Evolutionary conservation across 2,113 vertebrate species (phyloP).

Genomic region (Dinomys branickii): DNA sequence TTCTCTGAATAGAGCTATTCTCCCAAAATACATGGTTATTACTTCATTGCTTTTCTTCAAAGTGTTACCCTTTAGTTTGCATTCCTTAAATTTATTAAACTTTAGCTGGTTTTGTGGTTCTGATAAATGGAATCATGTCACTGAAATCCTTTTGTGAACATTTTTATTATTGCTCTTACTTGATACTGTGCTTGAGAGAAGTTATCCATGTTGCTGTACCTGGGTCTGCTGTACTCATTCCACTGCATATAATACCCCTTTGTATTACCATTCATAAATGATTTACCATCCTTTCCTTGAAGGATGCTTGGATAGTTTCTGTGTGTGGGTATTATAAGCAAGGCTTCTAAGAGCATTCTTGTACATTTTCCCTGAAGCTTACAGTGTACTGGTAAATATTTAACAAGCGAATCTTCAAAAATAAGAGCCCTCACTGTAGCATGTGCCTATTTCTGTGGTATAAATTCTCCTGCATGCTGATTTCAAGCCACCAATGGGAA

Average conservation of each 20-base stretch:
- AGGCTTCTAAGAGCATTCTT: slow-evolving; percentile 3
- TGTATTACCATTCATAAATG: not conserved
- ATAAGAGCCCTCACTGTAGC: not conserved
- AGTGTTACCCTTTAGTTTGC: not conserved
- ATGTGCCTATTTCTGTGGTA: not conserved
- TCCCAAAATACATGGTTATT: not conserved
- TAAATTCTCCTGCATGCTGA: not conserved
- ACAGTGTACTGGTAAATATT: not conserved
- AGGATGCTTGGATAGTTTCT: not conserved
- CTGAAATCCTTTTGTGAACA: not conserved
- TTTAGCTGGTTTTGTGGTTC: not conserved
- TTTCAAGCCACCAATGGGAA: not conserved
- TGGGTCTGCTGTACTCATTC: not conserved
- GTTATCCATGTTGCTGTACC: not conserved
- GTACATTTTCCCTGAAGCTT: not conserved
- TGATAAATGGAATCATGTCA: not conserved
- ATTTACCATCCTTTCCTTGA: not conserved
- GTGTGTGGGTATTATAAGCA: not conserved
- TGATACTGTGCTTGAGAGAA: not conserved
- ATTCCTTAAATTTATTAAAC: not conserved
- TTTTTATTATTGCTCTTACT: not conserved
- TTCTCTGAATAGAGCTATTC: not conserved
- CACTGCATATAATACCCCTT: not conserved
- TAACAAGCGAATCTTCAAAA: not conserved
- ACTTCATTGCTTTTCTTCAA: not conserved